Conservation (phyloP, 2,888 invertebrate genomes). For the Mimas tiliae region DNA sequence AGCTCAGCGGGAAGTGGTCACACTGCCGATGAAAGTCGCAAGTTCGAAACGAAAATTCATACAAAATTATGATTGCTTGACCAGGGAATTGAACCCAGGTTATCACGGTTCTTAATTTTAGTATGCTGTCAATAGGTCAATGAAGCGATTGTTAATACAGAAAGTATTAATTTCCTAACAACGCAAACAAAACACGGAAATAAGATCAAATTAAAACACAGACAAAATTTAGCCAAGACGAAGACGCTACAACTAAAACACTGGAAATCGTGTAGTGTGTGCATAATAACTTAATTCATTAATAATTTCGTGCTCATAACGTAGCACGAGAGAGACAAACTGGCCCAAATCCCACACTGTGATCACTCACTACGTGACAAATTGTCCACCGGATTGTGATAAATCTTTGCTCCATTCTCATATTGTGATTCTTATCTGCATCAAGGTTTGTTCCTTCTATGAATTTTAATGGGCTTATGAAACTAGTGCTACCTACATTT, state of each 20-base stretch:
- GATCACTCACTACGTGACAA: constrained; percentile 28
- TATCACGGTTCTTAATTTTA: too few species aligned
- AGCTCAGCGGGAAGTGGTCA: too few species aligned
- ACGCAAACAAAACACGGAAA: too few species aligned
- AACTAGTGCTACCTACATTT: constrained; percentile 18
- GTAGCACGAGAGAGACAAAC: constrained; percentile 19
- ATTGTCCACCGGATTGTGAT: constrained; percentile 22
- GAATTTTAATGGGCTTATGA: constrained; percentile 28
- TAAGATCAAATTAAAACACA: background rate
- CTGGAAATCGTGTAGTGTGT: background rate
- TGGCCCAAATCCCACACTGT: constrained; percentile 30
- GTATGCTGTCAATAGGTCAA: too few species aligned
- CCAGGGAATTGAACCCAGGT: too few species aligned
- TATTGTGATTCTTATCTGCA: constrained; percentile 25
- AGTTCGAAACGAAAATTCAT: too few species aligned
- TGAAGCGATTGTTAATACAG: too few species aligned
- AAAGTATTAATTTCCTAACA: too few species aligned
- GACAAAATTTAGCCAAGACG: background rate
- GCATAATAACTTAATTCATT: constrained; percentile 1
- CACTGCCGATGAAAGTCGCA: too few species aligned
- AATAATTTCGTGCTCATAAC: constrained; percentile 22
- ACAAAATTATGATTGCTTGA: too few species aligned
- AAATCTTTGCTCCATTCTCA: constrained; percentile 28
- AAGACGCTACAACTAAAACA: background rate
- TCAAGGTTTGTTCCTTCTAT: constrained; percentile 27